Percentiles rank a stretch among this genome's conserved stretches.
Evolutionary conservation across 1,140 invertebrate species (phyloP).

Genomic region (Drosophila quadrilineata): DNA sequence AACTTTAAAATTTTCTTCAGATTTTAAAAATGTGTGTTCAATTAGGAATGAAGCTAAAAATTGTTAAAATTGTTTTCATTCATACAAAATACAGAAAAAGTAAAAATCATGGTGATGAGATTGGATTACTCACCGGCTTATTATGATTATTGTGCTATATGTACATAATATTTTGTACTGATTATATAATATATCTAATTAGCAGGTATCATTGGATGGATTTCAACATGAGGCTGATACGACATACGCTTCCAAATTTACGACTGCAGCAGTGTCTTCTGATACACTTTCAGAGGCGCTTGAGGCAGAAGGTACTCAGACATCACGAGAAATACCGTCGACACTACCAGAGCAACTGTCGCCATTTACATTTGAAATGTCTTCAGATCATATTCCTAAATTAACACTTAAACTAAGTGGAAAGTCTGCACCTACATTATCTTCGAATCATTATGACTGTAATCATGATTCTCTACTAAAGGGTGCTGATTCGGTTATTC

Average conservation of each 20-base stretch:
- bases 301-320: conserved; percentile 76
- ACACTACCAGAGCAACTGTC: neutral
- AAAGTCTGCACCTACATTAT: conserved; percentile 41
- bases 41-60: too few species aligned
- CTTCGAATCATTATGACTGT: neutral
- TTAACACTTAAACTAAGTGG: conserved; percentile 89
- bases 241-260: neutral
- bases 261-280: neutral
- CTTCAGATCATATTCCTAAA: conserved; percentile 85
- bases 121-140: too few species aligned
- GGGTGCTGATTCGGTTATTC: neutral
- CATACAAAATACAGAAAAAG: too few species aligned
- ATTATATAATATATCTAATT: neutral
- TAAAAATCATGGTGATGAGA: too few species aligned
- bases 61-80: too few species aligned
- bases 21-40: too few species aligned
- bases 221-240: neutral
- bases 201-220: conserved; percentile 1
- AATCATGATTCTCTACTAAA: conserved; percentile 5
- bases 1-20: too few species aligned
- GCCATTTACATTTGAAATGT: conserved; percentile 33
- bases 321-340: neutral
- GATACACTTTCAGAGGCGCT: neutral
- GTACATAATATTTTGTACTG: neutral
- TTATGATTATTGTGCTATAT: too few species aligned